Base-by-base conservation (phyloP, 2,797 vertebrate genomes). In the Sebastes glaucus region DNA sequence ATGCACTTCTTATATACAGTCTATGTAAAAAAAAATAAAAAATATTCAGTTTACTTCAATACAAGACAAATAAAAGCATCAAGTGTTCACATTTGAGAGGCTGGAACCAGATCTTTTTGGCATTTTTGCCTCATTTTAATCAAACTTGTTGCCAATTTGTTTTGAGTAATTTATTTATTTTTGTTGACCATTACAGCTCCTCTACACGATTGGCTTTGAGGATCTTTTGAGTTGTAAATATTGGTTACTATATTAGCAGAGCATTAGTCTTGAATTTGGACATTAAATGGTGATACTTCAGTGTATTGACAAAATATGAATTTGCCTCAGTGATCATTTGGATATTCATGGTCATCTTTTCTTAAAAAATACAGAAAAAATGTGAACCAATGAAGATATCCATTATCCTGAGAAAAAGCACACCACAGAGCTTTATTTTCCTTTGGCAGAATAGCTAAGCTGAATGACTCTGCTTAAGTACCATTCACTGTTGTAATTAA, bases 321-420 rank as follows among this genome's bases (percentile, higher is more conserved):
- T 65, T 42, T 23, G 25, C 55, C 65, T 66, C 65, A 28, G 14
- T 22, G 13, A 61, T 53, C 2, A 9, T 73, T 30, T 68, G 66
- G 28, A 64, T 60, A 42, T 23, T 71, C 20, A 33, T 8, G 1
- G 10, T 30, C 6, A 2, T 71, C 3, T 78, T 69, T 32, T 49
- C 55, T 71, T 25, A 32, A 20, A 59, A 59, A 59, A 59, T 16
- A 80, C 63, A 60, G 42, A 49, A 22, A 18, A 57, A 18, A 67
- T 38, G 14, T 11, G 35, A 77, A 27, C 14, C 35, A 28, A 28
- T 35, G 10, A 77, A 42, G 23, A 73, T 60, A 46, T 75, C 16
- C 57, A 79, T 72, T 69, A 68, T 79, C 49, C 14, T 52, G 42
- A 68, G n/a, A 23, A 57, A 64, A 27, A 28, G 14, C n/a, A 70